phyloP scores from a whole-genome alignment of 2,113 vertebrate genomes.

The Equus quagga region DNA sequence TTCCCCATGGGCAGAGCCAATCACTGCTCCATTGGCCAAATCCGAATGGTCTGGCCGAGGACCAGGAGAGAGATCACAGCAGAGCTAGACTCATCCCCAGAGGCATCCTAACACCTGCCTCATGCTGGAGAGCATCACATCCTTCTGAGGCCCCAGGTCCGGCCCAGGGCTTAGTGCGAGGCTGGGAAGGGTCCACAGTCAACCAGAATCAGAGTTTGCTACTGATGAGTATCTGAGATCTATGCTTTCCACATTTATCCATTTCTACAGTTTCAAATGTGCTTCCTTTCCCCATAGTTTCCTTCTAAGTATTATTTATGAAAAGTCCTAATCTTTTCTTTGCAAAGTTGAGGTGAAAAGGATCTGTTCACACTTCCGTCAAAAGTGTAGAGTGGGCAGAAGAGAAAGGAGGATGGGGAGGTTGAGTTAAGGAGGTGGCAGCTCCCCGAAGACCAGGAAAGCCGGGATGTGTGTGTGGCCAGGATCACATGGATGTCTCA shows the following conservation, averaged over 20 bases:
- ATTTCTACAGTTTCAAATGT: background rate
- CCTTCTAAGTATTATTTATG: background rate
- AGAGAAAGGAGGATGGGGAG: background rate
- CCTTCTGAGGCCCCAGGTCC: background rate
- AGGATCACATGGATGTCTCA: background rate
- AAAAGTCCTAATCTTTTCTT: background rate
- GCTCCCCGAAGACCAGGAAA: background rate
- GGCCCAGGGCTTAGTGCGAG: background rate
- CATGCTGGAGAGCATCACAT: too few species aligned
- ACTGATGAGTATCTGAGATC: background rate
- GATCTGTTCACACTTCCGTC: background rate
- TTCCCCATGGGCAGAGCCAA: background rate
- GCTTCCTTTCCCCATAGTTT: background rate
- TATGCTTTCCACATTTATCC: background rate
- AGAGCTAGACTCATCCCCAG: background rate
- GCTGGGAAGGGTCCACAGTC: background rate
- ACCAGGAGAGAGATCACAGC: background rate
- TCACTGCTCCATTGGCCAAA: background rate
- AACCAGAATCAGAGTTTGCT: background rate
- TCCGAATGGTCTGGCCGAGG: background rate
- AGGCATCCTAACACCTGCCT: background rate
- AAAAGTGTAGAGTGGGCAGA: background rate
- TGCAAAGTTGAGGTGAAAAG: background rate
- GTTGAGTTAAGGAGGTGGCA: background rate
- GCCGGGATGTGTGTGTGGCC: background rate